A percentile compares a stretch with the other conserved stretches of the same genome.
Conservation (phyloP, 2,797 vertebrate species). For the Scyliorhinus canicula region DNA sequence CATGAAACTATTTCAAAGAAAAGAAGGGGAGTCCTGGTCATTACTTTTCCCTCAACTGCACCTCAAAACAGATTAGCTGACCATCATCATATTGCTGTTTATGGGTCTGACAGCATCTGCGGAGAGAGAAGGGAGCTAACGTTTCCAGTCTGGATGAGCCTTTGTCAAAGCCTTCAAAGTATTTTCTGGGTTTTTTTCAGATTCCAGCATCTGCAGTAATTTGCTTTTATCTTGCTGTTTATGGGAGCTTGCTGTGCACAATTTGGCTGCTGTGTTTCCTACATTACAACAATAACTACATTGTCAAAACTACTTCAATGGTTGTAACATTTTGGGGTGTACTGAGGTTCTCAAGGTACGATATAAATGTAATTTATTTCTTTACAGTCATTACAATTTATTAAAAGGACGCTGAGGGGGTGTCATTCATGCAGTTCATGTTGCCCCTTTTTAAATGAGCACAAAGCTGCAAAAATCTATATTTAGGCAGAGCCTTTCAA, state of each 20-base stretch:
- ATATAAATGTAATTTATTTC: not conserved
- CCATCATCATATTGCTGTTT: not conserved
- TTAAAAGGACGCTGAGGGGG: not conserved
- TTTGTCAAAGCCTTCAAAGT: no score
- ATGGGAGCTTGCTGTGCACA: not conserved
- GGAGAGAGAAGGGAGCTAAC: no score
- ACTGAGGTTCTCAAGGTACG: not conserved
- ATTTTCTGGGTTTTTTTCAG: no score
- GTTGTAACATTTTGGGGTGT: not conserved
- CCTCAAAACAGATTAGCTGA: not conserved
- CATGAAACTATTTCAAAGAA: not conserved
- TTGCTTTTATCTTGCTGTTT: no score
- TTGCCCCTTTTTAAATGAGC: not conserved
- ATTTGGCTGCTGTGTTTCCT: not conserved
- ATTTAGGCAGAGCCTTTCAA: not conserved
- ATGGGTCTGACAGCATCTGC: no score
- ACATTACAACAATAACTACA: not conserved
- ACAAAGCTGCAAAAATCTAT: not conserved
- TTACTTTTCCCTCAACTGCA: not conserved
- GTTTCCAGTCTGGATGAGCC: no score
- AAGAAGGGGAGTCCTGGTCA: not conserved
- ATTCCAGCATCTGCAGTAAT: no score
- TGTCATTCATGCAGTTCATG: not conserved
- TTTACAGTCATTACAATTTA: not conserved
- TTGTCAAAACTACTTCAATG: not conserved